These are phyloP conservation scores for Caiman crocodilus DNA, from an alignment of 2,797 vertebrate genomes.

Conservation along the genomic window DNA sequence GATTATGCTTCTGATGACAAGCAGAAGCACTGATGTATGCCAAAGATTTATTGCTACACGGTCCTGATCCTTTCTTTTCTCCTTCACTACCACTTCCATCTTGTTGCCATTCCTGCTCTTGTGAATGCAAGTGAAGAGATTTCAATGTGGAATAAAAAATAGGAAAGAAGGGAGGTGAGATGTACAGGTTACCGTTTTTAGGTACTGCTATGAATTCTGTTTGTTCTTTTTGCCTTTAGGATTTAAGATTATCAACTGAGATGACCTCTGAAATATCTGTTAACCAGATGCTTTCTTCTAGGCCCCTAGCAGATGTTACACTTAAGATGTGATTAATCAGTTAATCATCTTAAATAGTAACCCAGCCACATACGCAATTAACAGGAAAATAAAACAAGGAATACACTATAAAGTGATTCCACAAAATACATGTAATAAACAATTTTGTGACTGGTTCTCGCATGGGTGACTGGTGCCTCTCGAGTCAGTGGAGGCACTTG, in stretches of 20 bases:
- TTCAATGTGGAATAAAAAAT: neutral
- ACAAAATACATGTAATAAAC: too few species aligned
- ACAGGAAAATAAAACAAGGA: too few species aligned
- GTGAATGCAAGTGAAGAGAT: neutral
- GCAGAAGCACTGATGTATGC: neutral
- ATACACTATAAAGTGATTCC: too few species aligned
- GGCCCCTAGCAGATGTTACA: too few species aligned
- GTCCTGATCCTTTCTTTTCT: neutral
- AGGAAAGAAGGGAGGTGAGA: neutral
- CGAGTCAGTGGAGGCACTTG: too few species aligned
- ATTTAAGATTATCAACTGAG: neutral
- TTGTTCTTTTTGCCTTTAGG: neutral
- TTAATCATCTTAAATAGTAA: too few species aligned
- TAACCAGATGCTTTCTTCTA: neutral
- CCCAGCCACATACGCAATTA: too few species aligned
- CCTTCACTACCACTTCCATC: neutral
- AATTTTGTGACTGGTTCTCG: too few species aligned
- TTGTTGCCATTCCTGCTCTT: neutral
- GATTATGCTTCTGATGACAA: accelerated
- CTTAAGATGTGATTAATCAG: too few species aligned
- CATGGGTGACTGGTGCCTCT: too few species aligned
- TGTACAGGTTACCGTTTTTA: neutral
- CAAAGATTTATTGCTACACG: neutral
- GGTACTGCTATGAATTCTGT: neutral
- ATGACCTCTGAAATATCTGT: neutral